Conservation (phyloP, 2,888 invertebrate species). For the Drosophila cognata region DNA sequence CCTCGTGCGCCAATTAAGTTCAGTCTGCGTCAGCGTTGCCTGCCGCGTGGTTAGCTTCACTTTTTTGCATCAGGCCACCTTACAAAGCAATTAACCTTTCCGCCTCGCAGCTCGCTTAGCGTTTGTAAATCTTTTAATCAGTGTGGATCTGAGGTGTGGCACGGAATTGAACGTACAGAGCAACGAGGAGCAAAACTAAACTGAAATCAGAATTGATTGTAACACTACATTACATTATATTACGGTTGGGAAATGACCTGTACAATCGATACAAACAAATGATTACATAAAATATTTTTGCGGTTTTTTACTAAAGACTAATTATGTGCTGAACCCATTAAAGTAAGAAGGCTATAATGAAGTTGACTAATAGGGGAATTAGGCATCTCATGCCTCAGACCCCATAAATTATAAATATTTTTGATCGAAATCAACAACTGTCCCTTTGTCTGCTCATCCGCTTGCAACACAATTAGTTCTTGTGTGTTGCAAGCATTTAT, state of each 20-base stretch:
- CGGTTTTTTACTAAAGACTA: background rate
- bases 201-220: constrained; percentile 20
- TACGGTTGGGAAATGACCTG: background rate
- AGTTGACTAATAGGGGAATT: background rate
- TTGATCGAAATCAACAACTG: background rate
- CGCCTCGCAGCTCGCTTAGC: constrained; percentile 53
- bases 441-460: background rate
- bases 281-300: background rate
- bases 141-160: constrained; percentile 28
- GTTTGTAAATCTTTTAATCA: constrained; percentile 60
- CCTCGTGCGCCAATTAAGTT: constrained; percentile 76
- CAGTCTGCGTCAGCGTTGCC: constrained; percentile 55
- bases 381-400: background rate
- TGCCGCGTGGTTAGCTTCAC: constrained; percentile 43
- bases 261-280: background rate
- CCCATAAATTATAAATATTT: background rate
- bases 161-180: constrained; percentile 2
- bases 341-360: background rate
- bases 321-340: background rate
- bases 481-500: background rate
- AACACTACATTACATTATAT: constrained; percentile 4
- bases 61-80: constrained; percentile 61
- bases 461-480: no score
- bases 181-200: constrained; percentile 1
- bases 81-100: constrained; percentile 75